A percentile compares a stretch with the other conserved stretches of the same genome.
phyloP scores from a whole-genome alignment of 2,888 invertebrate species.

The Parascotia fuliginaria region DNA sequence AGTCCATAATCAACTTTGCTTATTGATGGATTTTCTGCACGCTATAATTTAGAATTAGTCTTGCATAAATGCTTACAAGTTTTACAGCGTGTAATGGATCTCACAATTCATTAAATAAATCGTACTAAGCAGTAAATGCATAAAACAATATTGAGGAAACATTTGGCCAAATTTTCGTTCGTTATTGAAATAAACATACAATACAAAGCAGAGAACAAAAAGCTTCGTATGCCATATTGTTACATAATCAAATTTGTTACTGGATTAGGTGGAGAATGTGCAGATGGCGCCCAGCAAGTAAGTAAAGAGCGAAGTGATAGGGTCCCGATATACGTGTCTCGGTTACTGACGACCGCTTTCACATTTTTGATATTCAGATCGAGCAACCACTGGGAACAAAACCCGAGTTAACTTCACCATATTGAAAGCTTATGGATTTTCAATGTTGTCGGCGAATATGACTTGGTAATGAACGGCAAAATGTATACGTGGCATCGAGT shows the following conservation, averaged over 20 bases:
- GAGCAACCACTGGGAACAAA: conserved; percentile 81
- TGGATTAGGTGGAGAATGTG: conserved; percentile 81
- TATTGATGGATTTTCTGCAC: conserved; percentile 38
- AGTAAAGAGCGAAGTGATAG: conserved; percentile 85
- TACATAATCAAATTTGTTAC: conserved; percentile 81
- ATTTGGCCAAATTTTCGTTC: conserved; percentile 19
- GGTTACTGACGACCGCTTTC: conserved; percentile 82
- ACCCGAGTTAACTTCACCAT: conserved; percentile 81
- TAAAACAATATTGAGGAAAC: conserved; percentile 18
- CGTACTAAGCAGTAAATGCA: background rate
- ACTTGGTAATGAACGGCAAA: conserved; percentile 66
- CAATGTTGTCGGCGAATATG: conserved; percentile 74
- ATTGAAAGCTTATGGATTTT: conserved; percentile 85
- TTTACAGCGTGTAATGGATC: no score
- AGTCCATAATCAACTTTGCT: conserved; percentile 38
- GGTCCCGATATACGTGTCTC: conserved; percentile 83
- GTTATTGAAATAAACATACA: conserved; percentile 41
- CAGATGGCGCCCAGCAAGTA: conserved; percentile 82
- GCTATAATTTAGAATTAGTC: conserved; percentile 29
- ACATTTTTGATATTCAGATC: conserved; percentile 85
- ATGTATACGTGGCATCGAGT: conserved; percentile 41
- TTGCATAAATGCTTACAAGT: background rate
- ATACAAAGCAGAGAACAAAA: conserved; percentile 46
- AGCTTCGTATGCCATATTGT: conserved; percentile 61
- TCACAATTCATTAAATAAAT: background rate